Base-by-base conservation (phyloP, 2,113 vertebrate species). In the Oryzias curvinotus region DNA sequence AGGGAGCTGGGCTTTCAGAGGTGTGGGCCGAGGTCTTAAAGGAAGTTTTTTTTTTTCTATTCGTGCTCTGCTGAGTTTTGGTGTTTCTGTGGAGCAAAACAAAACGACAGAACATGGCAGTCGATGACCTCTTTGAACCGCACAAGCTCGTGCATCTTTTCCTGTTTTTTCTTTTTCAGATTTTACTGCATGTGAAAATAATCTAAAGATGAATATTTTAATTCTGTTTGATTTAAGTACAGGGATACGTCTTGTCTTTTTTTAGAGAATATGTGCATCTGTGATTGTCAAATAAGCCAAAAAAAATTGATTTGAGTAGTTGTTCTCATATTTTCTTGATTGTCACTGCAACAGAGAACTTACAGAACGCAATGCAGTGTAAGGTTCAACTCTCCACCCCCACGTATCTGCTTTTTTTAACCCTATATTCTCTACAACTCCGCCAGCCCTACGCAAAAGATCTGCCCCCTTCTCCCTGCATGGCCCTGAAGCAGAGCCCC, bases 401-500 rank as follows among this genome's bases (percentile, higher is more conserved):
- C 5, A 28, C 30, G 15, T 16, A 16, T 14, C 14, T 77, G 50
- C 28, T 46, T 47, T 18, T 14, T 14, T 42, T 13, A 15, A 28
- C 41, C 53, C 48, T 28, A 43, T 62, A 57, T 52, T 63, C 43
- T 48, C 48, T 44, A 10, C 54, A 55, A 55, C 57, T 52, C 77
- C 67, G 58, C 68, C 66, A 36, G 36, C 28, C 41, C 30, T 58
- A 56, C 57, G 53, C 63, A 25, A 28, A 57, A 63, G 54, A 62
- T 54, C 23, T 36, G 36, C 46, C n/a, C 42, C 47, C 55, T 52
- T 44, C 52, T 23, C 49, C 44, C 73, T 64, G 43, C 30, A 5
- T 26, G 53, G n/a, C 75, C 79, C 65, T 64, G 58, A 72, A 80
- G 76, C 79, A 73, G 54, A 41, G 69, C 77, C 84, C 73, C 80